phyloP scores from a whole-genome alignment of 92 coral and sea anemone species.

The Metridium senile region DNA sequence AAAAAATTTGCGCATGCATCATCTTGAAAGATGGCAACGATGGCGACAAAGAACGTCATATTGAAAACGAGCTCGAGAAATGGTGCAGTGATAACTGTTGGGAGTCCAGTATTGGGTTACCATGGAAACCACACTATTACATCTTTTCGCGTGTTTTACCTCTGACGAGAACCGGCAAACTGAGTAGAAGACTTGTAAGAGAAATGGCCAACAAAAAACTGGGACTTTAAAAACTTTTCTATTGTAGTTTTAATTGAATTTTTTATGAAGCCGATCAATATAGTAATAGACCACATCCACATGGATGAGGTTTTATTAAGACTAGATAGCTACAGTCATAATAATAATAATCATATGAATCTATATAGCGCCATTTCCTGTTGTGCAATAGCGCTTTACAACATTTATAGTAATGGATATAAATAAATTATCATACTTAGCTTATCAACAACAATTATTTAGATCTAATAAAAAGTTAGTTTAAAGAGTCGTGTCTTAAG shows the following conservation, averaged over 20 bases:
- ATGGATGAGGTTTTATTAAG: too few relatives aligned
- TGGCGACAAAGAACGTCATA: slow-evolving; percentile 3
- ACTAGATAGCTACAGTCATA: too few relatives aligned
- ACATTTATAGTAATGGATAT: not conserved
- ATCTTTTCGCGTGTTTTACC: slow-evolving; percentile 30
- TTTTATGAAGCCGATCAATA: too few relatives aligned
- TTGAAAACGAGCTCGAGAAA: slow-evolving; percentile 20
- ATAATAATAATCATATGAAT: too few relatives aligned
- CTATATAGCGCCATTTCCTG: too few relatives aligned
- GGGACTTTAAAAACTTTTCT: not conserved
- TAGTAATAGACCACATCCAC: too few relatives aligned
- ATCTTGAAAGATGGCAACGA: slow-evolving; percentile 35
- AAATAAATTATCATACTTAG: too few relatives aligned
- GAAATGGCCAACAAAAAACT: slow-evolving; percentile 33
- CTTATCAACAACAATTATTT: too few relatives aligned
- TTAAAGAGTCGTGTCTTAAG: too few relatives aligned
- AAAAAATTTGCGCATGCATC: slow-evolving; percentile 57
- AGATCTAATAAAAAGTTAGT: too few relatives aligned
- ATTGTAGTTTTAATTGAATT: too few relatives aligned
- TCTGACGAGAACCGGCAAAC: slow-evolving; percentile 23
- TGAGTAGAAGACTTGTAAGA: slow-evolving; percentile 31
- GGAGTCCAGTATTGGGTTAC: slow-evolving; percentile 25
- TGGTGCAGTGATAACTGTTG: slow-evolving; percentile 38
- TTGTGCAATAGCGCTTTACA: not conserved
- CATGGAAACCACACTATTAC: slow-evolving; percentile 38